Evolutionary conservation across 2,113 vertebrate species (phyloP), one percentile per base, ranked within the genome.

Genomic region (Amazona vittata): DNA sequence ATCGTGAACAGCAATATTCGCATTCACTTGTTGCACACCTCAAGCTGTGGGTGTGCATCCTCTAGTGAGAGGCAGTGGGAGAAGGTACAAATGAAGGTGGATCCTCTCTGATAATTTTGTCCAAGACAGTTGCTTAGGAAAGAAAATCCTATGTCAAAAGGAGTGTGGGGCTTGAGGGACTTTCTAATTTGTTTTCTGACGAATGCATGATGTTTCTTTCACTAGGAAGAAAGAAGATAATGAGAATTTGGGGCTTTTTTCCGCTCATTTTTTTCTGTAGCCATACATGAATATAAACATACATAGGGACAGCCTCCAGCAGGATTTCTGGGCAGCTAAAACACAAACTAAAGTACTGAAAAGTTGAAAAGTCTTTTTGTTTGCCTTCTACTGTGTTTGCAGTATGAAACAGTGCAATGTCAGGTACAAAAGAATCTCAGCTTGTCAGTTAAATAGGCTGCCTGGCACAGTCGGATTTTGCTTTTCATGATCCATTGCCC

Each of bases 281-380:
- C 31, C 8, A 7, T 69, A 13, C 31, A 19, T 47, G 29, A 19
- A 39, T 10, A 17, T 52, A 57, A 62, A 49, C 18, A 39, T 0
- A 0, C 12, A 10, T 10, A 65, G 57, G 4, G 69, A 93, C 57
- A 89, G 35, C 79, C 60, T 80, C 75, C 84, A 83, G 83, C 88
- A 91, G 73, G 77, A 47, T 94, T 96, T 91, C 52, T 89, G 93
- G 21, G 50, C 77, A 79, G 59, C 65, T 92, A 88, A 89, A 95
- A 80, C 29, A 68, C 46, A 31, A 83, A 79, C 22, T 79, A 53
- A 89, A 69, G 24, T 49, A 75, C 55, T 22, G 60, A 57, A 82
- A 91, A 47, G 50, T 64, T 62, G 46, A 14, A 65, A 91, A 77
- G 26, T 80, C 60, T 5, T 78, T 52, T 62, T 82, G 12, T 60